Conservation (phyloP, 2,113 vertebrate genomes). For the Hyperoodon ampullatus region DNA sequence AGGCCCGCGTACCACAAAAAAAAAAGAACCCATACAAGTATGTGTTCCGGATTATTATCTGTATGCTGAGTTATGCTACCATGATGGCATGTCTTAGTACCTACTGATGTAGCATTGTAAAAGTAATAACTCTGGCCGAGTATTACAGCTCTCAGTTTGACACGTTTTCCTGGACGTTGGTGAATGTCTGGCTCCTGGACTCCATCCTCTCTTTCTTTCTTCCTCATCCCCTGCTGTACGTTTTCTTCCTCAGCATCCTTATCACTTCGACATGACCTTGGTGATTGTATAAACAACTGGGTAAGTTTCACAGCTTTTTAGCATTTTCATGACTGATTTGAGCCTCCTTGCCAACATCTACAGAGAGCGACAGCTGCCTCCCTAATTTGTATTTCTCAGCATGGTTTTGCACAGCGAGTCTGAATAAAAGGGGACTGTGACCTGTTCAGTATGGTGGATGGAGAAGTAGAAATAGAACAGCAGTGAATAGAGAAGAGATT, state of each 20-base stretch:
- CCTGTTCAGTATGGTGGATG: neutral
- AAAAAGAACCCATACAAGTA: too few species aligned
- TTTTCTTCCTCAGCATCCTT: neutral
- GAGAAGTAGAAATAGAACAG: constrained; percentile 29
- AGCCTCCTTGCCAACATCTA: neutral
- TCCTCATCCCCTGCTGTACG: neutral
- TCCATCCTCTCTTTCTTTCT: fast-evolving
- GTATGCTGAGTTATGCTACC: too few species aligned
- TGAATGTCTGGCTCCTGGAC: neutral
- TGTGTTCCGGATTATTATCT: too few species aligned
- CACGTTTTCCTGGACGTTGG: fast-evolving
- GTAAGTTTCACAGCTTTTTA: neutral
- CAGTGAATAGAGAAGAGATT: constrained; percentile 47
- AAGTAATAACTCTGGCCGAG: neutral
- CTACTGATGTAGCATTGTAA: too few species aligned
- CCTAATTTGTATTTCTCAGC: constrained; percentile 78
- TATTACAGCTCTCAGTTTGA: neutral
- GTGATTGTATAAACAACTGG: too few species aligned
- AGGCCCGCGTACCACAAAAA: too few species aligned
- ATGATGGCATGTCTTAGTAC: too few species aligned
- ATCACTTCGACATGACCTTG: too few species aligned
- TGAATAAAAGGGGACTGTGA: neutral
- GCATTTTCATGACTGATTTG: neutral
- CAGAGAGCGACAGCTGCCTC: constrained; percentile 79
- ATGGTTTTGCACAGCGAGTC: constrained; percentile 76